These are phyloP conservation scores for Takifugu bimaculatus DNA, from an alignment of 2,113 vertebrate species.

Conservation along the genomic window DNA sequence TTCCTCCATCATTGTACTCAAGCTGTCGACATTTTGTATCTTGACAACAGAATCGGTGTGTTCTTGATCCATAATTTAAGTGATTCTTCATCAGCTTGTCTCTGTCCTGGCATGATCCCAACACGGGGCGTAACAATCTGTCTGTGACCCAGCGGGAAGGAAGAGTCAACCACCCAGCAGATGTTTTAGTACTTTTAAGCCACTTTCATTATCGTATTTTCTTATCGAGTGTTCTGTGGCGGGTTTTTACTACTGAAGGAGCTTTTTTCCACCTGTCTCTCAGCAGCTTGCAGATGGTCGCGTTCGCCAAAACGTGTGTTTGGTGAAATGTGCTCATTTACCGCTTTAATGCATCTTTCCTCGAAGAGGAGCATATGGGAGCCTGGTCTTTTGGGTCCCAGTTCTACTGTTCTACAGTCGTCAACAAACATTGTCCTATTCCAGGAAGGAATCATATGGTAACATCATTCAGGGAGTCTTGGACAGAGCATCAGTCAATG, in stretches of 20 bases:
- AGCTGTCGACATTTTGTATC: neutral
- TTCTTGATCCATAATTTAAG: conserved; percentile 39
- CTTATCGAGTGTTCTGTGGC: neutral
- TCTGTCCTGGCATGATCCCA: too few species aligned
- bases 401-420: too few species aligned
- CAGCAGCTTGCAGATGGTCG: neutral
- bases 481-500: too few species aligned
- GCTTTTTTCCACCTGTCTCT: neutral
- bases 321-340: too few species aligned
- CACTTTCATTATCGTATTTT: neutral
- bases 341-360: too few species aligned
- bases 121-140: conserved; percentile 14
- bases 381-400: too few species aligned
- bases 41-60: conserved; percentile 16
- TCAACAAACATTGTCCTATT: too few species aligned
- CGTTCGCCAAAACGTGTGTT: neutral
- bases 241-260: neutral
- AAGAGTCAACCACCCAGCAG: neutral
- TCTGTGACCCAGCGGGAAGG: conserved; percentile 27
- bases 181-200: conserved; percentile 19
- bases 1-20: too few species aligned
- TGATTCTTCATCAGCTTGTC: conserved; percentile 1
- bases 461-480: too few species aligned
- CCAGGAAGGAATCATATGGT: too few species aligned
- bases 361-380: too few species aligned